Evolutionary conservation across 2,797 vertebrate species (phyloP).

Genomic region (Lagodon rhomboides): DNA sequence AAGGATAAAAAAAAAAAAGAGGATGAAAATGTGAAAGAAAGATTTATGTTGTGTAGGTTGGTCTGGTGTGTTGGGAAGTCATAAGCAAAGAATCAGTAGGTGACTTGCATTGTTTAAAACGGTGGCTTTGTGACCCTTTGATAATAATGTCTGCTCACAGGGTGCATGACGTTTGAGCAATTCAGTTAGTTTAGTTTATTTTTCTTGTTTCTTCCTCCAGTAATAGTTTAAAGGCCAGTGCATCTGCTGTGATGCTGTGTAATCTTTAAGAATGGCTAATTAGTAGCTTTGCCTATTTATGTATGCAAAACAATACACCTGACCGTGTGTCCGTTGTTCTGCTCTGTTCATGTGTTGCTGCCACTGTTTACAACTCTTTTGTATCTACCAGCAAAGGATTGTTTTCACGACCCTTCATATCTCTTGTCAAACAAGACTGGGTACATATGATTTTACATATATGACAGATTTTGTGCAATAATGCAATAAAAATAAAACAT

Average conservation of each 20-base stretch:
- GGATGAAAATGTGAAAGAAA: background rate
- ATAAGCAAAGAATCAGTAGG: conserved; percentile 21
- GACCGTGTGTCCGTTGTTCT: conserved; percentile 1
- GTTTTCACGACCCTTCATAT: background rate
- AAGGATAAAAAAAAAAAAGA: background rate
- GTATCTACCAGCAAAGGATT: background rate
- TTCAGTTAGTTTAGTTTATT: background rate
- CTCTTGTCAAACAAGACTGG: conserved; percentile 17
- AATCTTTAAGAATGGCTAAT: background rate
- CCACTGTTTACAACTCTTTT: background rate
- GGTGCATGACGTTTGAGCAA: background rate
- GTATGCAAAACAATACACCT: background rate
- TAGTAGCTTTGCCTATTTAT: background rate
- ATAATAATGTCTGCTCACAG: background rate
- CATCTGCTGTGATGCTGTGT: background rate
- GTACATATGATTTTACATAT: conserved; percentile 29
- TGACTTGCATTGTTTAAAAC: background rate
- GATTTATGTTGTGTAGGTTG: conserved; percentile 1
- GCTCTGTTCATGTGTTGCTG: background rate
- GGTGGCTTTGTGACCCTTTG: background rate
- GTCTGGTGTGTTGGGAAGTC: conserved; percentile 17
- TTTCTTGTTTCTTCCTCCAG: background rate
- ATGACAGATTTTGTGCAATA: conserved; percentile 15
- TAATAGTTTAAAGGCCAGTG: too few species aligned
- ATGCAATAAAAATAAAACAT: conserved; percentile 46